phyloP scores from a whole-genome alignment of 1,140 invertebrate genomes.

The Aethina tumida region DNA sequence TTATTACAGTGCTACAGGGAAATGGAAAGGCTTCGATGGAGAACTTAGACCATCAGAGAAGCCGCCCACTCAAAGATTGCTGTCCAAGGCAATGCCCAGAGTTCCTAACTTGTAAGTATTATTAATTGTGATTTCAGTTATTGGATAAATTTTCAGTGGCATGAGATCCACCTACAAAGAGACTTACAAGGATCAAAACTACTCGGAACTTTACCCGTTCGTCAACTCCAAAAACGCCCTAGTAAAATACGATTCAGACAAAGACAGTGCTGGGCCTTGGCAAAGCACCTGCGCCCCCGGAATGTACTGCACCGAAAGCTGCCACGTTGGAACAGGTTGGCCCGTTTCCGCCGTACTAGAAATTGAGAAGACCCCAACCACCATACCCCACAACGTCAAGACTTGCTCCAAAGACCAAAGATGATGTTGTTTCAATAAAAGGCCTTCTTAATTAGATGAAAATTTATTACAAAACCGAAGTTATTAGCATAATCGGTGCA shows the following conservation, averaged over 20 bases:
- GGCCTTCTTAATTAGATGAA: too few species aligned
- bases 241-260: too few species aligned
- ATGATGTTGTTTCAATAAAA: too few species aligned
- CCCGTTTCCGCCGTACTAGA: slow-evolving; percentile 28
- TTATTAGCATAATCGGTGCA: too few species aligned
- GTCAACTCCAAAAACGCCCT: too few species aligned
- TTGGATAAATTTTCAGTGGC: slow-evolving; percentile 22
- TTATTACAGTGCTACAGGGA: slow-evolving; percentile 25
- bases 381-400: too few species aligned
- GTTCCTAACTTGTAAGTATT: slow-evolving; percentile 23
- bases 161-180: slow-evolving; percentile 24
- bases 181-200: slow-evolving; percentile 23
- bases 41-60: neutral
- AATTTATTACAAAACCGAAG: too few species aligned
- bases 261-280: slow-evolving; percentile 26
- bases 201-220: slow-evolving; percentile 23
- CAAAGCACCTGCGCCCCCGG: slow-evolving; percentile 29
- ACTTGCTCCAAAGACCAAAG: too few species aligned
- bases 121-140: neutral
- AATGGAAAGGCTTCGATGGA: slow-evolving; percentile 25
- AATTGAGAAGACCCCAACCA: too few species aligned
- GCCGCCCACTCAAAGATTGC: slow-evolving; percentile 7
- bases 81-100: slow-evolving; percentile 12
- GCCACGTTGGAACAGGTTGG: slow-evolving; percentile 33
- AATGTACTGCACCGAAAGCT: slow-evolving; percentile 35